Evolutionary conservation across 2,888 invertebrate species (phyloP), one percentile per base, ranked within the genome.

Genomic region (Gari tellinella): DNA sequence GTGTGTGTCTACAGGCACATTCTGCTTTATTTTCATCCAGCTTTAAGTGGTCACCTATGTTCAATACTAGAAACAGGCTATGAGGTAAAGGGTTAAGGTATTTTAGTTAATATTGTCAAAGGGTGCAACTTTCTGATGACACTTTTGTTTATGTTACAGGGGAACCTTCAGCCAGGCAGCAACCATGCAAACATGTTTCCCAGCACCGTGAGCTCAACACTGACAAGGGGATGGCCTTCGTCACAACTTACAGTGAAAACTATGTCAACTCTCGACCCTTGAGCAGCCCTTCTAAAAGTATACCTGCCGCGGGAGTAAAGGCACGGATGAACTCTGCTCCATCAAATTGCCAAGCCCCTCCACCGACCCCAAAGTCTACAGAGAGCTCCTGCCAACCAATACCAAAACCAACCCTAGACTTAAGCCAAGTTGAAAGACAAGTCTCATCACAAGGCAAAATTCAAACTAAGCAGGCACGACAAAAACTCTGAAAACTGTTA

Each of bases 161-260:
- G 10, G 57, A 57, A 45, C 45, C 26, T 43, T 49, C 69, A 4
- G 65, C 66, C 1, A 76, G 62, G 23, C 51, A 65, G 43, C 57
- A 63, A 26, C 63, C 73, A 2, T 67, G 70, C 26, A 58, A 74
- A 4, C 72, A 70, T 31, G 21, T 53, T 0, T 80, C 79, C 5
- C 64, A 72, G 40, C 68, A 79, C 43, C 43, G 65, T 5, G 46
- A 66, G 1, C 52, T 79, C 12, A 48, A 65, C 52, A 40, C 43
- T 14, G 38, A 64, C 41, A 23, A 15, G 21, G 31, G 0, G 0
- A 65, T 49, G 25, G 31, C 38, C 1, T 68, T 68, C 38, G 17
- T 49, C 14, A 83, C 81, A 8, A 80, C 82, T 19, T 82, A 82
- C 41, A 61, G 19, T 8, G 78, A 78, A 37, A 62, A 60, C 38